Evolutionary conservation across 2,888 invertebrate genomes (phyloP).

Genomic region (Drosophila lutescens): DNA sequence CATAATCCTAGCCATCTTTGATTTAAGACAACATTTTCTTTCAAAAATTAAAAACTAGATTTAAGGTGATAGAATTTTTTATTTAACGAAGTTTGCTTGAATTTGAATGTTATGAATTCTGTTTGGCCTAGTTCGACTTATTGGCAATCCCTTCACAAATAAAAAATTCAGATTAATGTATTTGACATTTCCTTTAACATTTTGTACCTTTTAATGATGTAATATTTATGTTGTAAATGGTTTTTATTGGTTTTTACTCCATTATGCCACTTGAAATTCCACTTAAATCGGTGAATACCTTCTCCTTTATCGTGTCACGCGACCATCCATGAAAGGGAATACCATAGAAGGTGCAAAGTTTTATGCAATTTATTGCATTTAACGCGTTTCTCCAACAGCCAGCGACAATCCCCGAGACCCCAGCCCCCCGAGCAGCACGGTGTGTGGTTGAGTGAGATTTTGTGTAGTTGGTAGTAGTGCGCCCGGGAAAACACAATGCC

Average conservation of each 20-base stretch:
- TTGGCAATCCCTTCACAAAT: too few species aligned
- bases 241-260: background rate
- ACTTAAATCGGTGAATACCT: background rate
- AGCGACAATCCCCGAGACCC: conserved; percentile 19
- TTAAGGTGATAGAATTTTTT: too few species aligned
- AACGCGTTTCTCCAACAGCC: conserved; percentile 35
- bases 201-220: too few species aligned
- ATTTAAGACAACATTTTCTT: too few species aligned
- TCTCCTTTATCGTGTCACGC: conserved; percentile 8
- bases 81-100: too few species aligned
- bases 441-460: conserved; percentile 34
- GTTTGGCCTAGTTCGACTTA: too few species aligned
- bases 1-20: too few species aligned
- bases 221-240: too few species aligned
- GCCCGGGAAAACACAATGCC: conserved; percentile 28
- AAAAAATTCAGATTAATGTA: too few species aligned
- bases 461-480: conserved; percentile 12
- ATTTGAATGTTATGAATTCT: too few species aligned
- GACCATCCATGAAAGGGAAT: conserved; percentile 1
- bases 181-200: too few species aligned
- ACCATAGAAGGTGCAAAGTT: conserved; percentile 47
- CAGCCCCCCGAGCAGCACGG: conserved; percentile 1
- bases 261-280: background rate
- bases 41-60: too few species aligned
- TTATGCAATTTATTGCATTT: conserved; percentile 76